A percentile compares a stretch with the other conserved stretches of the same genome.
Evolutionary conservation across 37 sponge, comb jelly and placozoan genomes (phyloP).

Genomic region (Dysidea cf. avara): DNA sequence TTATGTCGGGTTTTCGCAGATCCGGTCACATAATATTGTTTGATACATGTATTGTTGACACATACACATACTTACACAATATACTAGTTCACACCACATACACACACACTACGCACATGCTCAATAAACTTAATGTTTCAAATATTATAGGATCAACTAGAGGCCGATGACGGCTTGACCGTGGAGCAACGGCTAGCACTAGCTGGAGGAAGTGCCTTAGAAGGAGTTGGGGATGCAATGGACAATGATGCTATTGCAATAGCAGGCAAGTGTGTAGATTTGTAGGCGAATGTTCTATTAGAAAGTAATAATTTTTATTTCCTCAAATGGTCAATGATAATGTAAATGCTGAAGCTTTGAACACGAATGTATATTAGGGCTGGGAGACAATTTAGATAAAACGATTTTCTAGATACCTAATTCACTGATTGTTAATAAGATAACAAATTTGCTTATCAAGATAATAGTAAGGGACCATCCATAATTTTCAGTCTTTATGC

Average conservation of each 20-base stretch:
- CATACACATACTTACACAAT: slow-evolving; percentile 11
- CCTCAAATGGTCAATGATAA: too few relatives aligned
- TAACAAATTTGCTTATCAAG: too few relatives aligned
- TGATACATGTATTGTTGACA: slow-evolving; percentile 9
- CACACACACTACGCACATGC: slow-evolving; percentile 28
- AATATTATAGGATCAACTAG: slow-evolving; percentile 35
- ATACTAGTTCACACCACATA: neutral
- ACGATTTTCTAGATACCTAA: neutral
- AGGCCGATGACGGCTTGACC: slow-evolving; percentile 43
- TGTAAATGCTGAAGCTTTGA: neutral
- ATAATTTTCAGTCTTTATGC: too few relatives aligned
- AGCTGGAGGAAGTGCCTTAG: slow-evolving; percentile 43
- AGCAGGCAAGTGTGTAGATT: slow-evolving; percentile 7
- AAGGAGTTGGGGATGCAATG: slow-evolving; percentile 10
- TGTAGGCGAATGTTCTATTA: too few relatives aligned
- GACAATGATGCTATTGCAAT: slow-evolving; percentile 32
- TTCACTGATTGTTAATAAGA: neutral
- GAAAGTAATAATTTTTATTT: too few relatives aligned
- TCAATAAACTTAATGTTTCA: too few relatives aligned
- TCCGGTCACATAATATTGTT: slow-evolving; percentile 17
- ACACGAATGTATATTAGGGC: too few relatives aligned
- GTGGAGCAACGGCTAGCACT: slow-evolving; percentile 40
- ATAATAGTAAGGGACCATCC: too few relatives aligned
- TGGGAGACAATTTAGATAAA: neutral
- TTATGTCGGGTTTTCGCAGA: too few relatives aligned